Conservation (phyloP, 37 sponge, comb jelly and placozoan species). For the Aplysina aerophoba region DNA sequence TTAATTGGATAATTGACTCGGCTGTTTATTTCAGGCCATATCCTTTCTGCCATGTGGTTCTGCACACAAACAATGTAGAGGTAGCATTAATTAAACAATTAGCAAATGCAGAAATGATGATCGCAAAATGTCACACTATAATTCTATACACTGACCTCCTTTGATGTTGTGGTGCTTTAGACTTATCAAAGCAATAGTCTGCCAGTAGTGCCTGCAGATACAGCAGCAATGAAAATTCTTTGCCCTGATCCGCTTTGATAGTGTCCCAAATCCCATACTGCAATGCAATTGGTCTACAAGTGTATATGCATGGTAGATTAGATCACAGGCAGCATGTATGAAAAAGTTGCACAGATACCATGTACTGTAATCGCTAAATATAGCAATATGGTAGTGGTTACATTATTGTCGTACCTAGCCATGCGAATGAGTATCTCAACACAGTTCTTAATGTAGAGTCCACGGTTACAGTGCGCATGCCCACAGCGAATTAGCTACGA, state of each 20-base stretch:
- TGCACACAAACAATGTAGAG: neutral
- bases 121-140: neutral
- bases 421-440: constrained; percentile 28
- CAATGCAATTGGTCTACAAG: constrained; percentile 41
- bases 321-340: too few species aligned
- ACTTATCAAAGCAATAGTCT: constrained; percentile 28
- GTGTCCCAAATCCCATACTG: constrained; percentile 73
- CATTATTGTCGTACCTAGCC: neutral
- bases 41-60: constrained; percentile 22
- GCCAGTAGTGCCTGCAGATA: constrained; percentile 57
- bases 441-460: constrained; percentile 51
- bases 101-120: too few species aligned
- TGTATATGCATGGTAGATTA: too few species aligned
- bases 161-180: constrained; percentile 50
- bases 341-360: too few species aligned
- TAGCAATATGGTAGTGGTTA: too few species aligned
- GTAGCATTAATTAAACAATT: too few species aligned
- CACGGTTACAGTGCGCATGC: too few species aligned
- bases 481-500: too few species aligned
- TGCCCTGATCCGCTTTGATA: constrained; percentile 63
- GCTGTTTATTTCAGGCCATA: constrained; percentile 10
- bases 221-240: constrained; percentile 60
- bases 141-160: too few species aligned
- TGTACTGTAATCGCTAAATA: too few species aligned
- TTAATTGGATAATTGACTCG: constrained; percentile 22